Conservation (phyloP, 2,797 vertebrate genomes). For the Poeciliopsis turneri region DNA sequence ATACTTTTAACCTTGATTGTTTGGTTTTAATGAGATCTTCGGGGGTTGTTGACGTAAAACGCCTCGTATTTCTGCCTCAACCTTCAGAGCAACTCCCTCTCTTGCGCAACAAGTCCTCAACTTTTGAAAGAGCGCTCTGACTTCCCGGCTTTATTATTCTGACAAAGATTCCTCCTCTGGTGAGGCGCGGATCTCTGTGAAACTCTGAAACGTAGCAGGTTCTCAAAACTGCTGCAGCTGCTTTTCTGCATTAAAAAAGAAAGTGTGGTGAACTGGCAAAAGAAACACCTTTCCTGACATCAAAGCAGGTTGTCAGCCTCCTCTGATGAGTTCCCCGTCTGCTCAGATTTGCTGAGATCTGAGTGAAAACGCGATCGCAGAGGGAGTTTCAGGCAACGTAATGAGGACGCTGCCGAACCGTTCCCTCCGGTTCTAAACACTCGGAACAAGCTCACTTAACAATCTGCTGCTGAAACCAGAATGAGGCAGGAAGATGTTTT, state of each 20-base stretch:
- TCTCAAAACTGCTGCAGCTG: constrained; percentile 13
- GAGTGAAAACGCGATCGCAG: constrained; percentile 22
- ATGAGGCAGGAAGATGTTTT: not conserved
- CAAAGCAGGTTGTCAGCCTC: constrained; percentile 36
- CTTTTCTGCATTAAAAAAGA: not conserved
- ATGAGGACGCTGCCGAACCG: constrained; percentile 17
- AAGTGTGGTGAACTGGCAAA: not conserved
- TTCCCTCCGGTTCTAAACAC: constrained; percentile 12
- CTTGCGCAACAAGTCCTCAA: constrained; percentile 24
- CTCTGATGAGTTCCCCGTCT: constrained; percentile 36
- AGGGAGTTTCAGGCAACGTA: constrained; percentile 24
- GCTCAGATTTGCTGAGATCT: constrained; percentile 45
- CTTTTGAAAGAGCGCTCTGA: constrained; percentile 25
- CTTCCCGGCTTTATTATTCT: not conserved
- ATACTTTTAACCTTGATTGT: constrained; percentile 23
- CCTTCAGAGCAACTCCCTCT: not conserved
- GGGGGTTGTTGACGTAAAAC: constrained; percentile 15
- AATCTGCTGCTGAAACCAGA: not conserved
- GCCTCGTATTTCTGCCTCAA: constrained; percentile 19
- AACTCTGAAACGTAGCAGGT: constrained; percentile 24
- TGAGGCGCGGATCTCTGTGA: constrained; percentile 38
- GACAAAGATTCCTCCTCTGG: not conserved
- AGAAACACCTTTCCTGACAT: constrained; percentile 34
- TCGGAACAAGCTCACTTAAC: constrained; percentile 20
- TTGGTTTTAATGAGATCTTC: constrained; percentile 27